phyloP scores from a whole-genome alignment of 1,140 invertebrate species.

The Drosophila eugracilis region DNA sequence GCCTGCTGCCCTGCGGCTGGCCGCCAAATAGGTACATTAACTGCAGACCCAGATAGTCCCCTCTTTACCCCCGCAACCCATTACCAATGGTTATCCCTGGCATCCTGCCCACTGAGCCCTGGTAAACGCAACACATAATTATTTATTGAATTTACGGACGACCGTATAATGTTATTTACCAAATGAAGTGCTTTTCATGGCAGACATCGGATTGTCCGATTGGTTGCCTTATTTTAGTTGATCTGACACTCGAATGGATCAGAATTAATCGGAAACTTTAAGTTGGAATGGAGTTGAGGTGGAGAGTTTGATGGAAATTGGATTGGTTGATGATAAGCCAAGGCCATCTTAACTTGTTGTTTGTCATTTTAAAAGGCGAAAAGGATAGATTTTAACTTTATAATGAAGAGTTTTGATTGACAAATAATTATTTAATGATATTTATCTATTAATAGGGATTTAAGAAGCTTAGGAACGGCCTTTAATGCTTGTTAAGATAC shows the following conservation, averaged over 20 bases:
- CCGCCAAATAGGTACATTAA: constrained; percentile 65
- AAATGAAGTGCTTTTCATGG: constrained; percentile 62
- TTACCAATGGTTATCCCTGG: not conserved
- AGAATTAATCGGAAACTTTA: not conserved
- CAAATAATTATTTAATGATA: too few species aligned
- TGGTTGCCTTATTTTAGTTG: constrained; percentile 47
- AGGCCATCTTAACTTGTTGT: too few species aligned
- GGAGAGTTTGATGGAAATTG: too few species aligned
- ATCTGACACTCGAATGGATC: constrained; percentile 52
- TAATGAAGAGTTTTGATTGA: too few species aligned
- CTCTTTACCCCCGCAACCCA: not conserved
- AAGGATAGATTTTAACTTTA: too few species aligned
- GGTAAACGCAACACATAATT: constrained; percentile 65
- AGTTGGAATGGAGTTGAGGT: not conserved
- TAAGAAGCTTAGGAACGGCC: too few species aligned
- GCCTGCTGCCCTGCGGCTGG: constrained; percentile 20
- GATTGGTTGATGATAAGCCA: too few species aligned
- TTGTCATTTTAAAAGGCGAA: too few species aligned
- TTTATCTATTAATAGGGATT: too few species aligned
- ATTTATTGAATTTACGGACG: constrained; percentile 77
- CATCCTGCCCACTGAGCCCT: constrained; percentile 22
- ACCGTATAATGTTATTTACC: constrained; percentile 67
- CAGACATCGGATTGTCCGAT: constrained; percentile 52
- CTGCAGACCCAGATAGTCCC: constrained; percentile 55
- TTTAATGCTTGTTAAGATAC: too few species aligned